Evolutionary conservation across 64 coral and sea anemone species (phyloP), one percentile per base, ranked within the genome.

Genomic region (Hydrozoanthus tunicans): DNA sequence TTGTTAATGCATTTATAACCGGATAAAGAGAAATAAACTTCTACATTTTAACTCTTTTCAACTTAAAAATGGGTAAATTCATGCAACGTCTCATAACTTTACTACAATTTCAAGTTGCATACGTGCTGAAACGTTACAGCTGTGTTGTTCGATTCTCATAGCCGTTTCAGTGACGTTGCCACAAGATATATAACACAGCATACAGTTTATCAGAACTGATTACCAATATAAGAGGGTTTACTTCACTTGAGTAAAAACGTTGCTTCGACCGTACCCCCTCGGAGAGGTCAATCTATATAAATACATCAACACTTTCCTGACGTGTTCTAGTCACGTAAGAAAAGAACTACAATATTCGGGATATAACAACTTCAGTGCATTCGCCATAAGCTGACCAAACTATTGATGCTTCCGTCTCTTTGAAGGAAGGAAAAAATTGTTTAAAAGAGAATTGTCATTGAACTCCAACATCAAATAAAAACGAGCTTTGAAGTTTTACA

Each of bases 281-380:
- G 67, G 84, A 88, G 84, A 88, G 68, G 84, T 88, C 84, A 88
- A 57, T 43, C 6, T n/a, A 6, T 58, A 82, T 27, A 88, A 88
- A 73, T 26, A 73, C 4, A 88, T 74, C 84, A 88, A 88, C 13
- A 58, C 26, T 26, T 26, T 20, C 59, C 13, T 27, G 25, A 88
- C 24, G 10, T 75, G 56, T 75, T 75, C 68, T 70, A 56, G 55
- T 88, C 69, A 75, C 84, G 84, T 88, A 73, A 59, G 9, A 64
- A 82, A 52, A 65, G 6, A 63, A 63, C 8, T 63, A 63, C 53
- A 57, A 59, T 58, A 6, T 74, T 69, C 26, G 5, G 5, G 8
- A 32, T 9, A 51, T 74, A 43, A 4, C 71, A 51, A 74, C 9
- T 43, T 43, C 32, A 43, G 32, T 43, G 32, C 32, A 43, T 43